Evolutionary conservation across 2,113 vertebrate genomes (phyloP), one percentile per base, ranked within the genome.

Genomic region (Perca flavescens): DNA sequence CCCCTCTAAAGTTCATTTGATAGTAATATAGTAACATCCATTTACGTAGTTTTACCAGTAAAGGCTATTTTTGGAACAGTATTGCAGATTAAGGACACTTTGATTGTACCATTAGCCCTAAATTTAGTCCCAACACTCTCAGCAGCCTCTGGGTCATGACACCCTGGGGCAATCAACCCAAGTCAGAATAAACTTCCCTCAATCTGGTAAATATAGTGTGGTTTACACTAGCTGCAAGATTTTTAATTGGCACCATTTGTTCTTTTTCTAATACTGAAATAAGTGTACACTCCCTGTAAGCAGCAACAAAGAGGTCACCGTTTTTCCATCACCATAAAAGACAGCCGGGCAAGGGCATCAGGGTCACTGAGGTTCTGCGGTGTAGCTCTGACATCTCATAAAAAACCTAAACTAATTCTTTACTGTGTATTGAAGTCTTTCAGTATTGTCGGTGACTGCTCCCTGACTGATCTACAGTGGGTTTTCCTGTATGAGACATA

Each of bases 141-240:
- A 21, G 64, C 69, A 86, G 49, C 81, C 91, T 79, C 72, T 46
- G 63, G 89, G 70, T 87, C 72, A 72, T 63, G 75, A 79, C 80
- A 82, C 57, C 28, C 17, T 10, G 0, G 87, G 88, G 58, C 86
- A 83, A 63, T 93, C 88, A 93, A 91, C 93, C 63, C 77, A 9
- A n/a, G 79, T 78, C 79, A 85, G 70, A 84, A 77, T 91, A 91
- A 92, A 91, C 92, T 85, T 87, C 71, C 83, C 84, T 69, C 56
- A 89, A 82, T 90, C 83, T 89, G 91, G 69, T 64, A 25, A 57
- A 65, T 77, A 83, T 77, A 80, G 80, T 79, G 43, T 80, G 62
- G 88, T 85, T 89, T 86, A 91, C 79, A 89, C 74, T 62, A 79
- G 81, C 63, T 43, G 34, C 28, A 77, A 58, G 7, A 56, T 56